A percentile compares a stretch with the other conserved stretches of the same genome.
phyloP scores from a whole-genome alignment of 2,797 vertebrate species.

The Sciaenops ocellatus region DNA sequence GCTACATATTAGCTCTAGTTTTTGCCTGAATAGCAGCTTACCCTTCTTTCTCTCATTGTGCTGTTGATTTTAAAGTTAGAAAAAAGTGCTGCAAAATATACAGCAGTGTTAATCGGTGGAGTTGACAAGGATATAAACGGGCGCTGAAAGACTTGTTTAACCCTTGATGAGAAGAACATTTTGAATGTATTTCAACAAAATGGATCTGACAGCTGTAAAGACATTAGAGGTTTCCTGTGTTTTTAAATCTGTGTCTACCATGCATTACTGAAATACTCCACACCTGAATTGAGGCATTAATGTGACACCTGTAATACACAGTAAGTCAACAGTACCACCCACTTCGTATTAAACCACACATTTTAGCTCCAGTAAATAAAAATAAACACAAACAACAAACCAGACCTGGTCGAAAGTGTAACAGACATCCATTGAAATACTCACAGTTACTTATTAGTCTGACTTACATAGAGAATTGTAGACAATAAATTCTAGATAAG shows the following conservation, averaged over 20 bases:
- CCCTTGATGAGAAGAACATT: constrained; percentile 10
- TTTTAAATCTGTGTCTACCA: constrained; percentile 38
- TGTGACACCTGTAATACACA: constrained; percentile 47
- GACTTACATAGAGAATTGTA: neutral
- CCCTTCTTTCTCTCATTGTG: neutral
- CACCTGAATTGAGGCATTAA: constrained; percentile 46
- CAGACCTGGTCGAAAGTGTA: constrained; percentile 52
- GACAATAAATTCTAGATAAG: neutral
- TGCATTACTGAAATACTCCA: constrained; percentile 28
- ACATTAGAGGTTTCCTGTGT: constrained; percentile 44
- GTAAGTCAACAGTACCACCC: constrained; percentile 39
- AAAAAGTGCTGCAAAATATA: constrained; percentile 21
- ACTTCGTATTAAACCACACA: constrained; percentile 57
- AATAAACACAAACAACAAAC: constrained; percentile 66
- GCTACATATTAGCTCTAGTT: constrained; percentile 15
- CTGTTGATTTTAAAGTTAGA: constrained; percentile 8
- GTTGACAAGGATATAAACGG: constrained; percentile 17
- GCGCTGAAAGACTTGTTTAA: constrained; percentile 6
- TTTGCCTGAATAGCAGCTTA: constrained; percentile 19
- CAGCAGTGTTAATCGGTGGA: constrained; percentile 13
- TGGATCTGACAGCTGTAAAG: constrained; percentile 34
- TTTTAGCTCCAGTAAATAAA: constrained; percentile 75
- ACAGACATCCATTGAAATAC: constrained; percentile 53
- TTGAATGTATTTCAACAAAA: constrained; percentile 5
- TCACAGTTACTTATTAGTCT: neutral